Conservation (phyloP, 2,888 invertebrate species). For the Cantharis rufa region DNA sequence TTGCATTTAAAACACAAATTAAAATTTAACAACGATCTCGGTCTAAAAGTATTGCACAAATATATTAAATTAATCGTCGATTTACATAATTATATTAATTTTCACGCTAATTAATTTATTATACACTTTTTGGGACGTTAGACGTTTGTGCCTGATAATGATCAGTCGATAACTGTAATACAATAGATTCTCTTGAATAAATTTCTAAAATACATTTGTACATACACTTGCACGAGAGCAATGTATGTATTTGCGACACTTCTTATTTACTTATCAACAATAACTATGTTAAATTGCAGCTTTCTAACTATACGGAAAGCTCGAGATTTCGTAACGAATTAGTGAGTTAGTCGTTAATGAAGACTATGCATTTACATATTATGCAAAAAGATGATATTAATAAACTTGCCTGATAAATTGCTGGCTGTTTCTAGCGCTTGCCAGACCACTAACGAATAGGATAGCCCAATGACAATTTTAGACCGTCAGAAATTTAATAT, state of each 20-base stretch:
- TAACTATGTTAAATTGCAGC: background rate
- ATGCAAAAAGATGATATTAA: background rate
- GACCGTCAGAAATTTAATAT: background rate
- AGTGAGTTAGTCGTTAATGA: background rate
- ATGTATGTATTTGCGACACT: background rate
- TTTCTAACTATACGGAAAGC: background rate
- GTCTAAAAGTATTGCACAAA: background rate
- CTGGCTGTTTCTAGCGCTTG: too few species aligned
- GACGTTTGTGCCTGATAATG: background rate
- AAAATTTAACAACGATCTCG: background rate
- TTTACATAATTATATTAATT: too few species aligned
- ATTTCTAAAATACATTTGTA: background rate
- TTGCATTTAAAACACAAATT: background rate
- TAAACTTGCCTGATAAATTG: background rate
- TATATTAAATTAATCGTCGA: background rate
- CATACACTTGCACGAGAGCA: background rate
- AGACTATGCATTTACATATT: background rate
- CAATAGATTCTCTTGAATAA: background rate
- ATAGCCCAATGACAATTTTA: background rate
- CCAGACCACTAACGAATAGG: background rate
- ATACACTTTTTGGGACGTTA: background rate
- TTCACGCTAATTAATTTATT: background rate
- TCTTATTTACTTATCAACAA: background rate
- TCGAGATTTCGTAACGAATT: background rate
- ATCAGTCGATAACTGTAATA: background rate